A percentile compares a stretch with the other conserved stretches of the same genome.
These are phyloP conservation scores for Callaeas wilsoni DNA, from an alignment of 2,113 vertebrate species.

Conservation along the genomic window DNA sequence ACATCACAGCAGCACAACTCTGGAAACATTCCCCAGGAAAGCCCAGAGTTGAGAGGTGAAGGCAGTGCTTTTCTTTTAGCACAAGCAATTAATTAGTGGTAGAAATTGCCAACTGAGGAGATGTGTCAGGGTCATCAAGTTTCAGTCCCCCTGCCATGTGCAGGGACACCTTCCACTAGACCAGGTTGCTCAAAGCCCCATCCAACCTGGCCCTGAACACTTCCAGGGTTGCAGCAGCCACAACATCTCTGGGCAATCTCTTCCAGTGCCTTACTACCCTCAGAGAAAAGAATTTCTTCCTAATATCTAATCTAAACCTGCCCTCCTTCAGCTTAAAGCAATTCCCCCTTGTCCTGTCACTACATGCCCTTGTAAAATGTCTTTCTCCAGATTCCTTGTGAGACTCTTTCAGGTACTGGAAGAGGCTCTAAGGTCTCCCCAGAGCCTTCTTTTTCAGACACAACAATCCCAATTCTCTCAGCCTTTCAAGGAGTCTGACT, in stretches of 20 bases:
- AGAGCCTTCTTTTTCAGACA: neutral
- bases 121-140: rapidly evolving
- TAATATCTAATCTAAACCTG: neutral
- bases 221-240: neutral
- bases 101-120: neutral
- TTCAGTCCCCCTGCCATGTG: neutral
- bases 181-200: neutral
- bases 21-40: neutral
- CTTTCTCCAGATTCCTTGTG: neutral
- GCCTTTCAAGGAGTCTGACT: neutral
- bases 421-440: neutral
- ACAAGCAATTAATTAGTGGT: neutral
- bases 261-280: neutral
- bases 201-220: neutral
- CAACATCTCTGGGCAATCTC: neutral
- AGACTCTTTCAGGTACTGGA: too few relatives aligned
- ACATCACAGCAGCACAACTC: neutral
- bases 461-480: neutral
- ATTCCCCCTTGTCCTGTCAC: neutral
- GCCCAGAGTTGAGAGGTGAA: neutral
- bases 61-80: neutral
- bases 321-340: neutral
- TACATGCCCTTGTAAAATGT: rapidly evolving
- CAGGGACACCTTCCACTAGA: neutral
- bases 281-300: neutral